These are phyloP conservation scores for Scaptomyza reducta DNA, from an alignment of 2,888 invertebrate species.

Conservation along the genomic window DNA sequence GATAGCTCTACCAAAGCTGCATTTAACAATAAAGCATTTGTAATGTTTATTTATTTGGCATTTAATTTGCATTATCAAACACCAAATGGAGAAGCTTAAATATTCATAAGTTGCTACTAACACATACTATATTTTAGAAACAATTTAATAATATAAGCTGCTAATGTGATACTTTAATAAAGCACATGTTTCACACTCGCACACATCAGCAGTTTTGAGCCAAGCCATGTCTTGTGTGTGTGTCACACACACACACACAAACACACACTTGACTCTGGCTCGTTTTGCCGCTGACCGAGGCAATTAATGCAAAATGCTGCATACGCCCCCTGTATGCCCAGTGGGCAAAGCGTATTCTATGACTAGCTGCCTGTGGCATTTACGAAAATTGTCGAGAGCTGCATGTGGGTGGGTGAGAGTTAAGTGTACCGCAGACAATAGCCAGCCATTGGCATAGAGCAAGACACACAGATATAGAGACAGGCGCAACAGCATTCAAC, in stretches of 20 bases:
- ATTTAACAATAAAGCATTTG: not conserved
- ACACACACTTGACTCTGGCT: conserved; percentile 17
- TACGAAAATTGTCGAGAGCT: not conserved
- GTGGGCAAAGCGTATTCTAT: conserved; percentile 9
- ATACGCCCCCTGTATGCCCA: conserved; percentile 20
- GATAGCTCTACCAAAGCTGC: not conserved
- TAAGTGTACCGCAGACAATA: conserved; percentile 49
- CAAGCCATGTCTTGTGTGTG: conserved; percentile 7
- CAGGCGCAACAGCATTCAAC: conserved; percentile 54
- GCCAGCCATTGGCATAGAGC: conserved; percentile 23
- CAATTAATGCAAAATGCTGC: conserved; percentile 65
- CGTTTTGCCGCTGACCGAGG: conserved; percentile 26
- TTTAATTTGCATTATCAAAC: not conserved
- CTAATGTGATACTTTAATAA: conserved; percentile 26
- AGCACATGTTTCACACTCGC: conserved; percentile 29
- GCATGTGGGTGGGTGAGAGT: not conserved
- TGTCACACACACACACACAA: conserved; percentile 8
- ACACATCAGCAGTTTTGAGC: conserved; percentile 14
- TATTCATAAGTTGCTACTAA: not conserved
- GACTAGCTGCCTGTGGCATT: conserved; percentile 8
- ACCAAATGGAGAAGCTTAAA: not conserved
- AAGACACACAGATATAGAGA: not conserved
- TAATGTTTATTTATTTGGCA: not conserved
- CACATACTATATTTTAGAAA: not conserved
- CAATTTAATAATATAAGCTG: conserved; percentile 8